Evolutionary conservation across 2,113 vertebrate species (phyloP), one percentile per base, ranked within the genome.

Genomic region (Entosphenus tridentatus): DNA sequence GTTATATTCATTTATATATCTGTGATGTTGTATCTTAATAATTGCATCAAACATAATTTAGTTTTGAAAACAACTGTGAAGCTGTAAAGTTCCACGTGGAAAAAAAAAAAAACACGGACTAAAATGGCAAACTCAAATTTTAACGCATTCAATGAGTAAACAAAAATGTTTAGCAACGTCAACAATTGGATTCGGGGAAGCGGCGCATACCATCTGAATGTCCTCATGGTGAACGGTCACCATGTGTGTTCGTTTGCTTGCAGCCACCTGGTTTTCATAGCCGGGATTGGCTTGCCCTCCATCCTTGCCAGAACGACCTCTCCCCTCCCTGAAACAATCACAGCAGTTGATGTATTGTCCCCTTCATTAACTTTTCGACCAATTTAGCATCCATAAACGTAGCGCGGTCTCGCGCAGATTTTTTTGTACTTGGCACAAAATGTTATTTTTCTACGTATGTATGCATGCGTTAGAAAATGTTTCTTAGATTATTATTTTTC

Each of bases 151-250:
- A 65, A 9, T 65, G 62, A 65, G 21, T 65, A 8, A 11, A 16
- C 10, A 16, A n/a, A 9, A 21, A 65, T 65, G 10, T 10, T 11
- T n/a, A 65, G 21, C 10, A 21, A 17, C 39, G 39, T 5, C 39
- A 39, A 39, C 39, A 39, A 39, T 39, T 39, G 39, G 39, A 39
- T 39, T 39, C 5, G 16, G 16, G 13, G 7, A 62, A 14, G 16
- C 13, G 16, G 16, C 13, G 62, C 62, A 16, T 21, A 65, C 62
- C 62, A 65, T 16, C 62, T 65, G 62, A 21, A 65, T 65, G 62
- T 65, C 62, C 21, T 65, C 62, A 65, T 65, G 62, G 62, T 16
- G n/a, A n/a, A 65, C 62, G 21, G 62, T 65, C n/a, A 21, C 62
- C n/a, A 65, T 65, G 62, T 21, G 62, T 65, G 62, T n/a, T 16